Evolutionary conservation across 1,140 invertebrate species (phyloP), one percentile per base, ranked within the genome.

Genomic region (Sminthurides bifidus): DNA sequence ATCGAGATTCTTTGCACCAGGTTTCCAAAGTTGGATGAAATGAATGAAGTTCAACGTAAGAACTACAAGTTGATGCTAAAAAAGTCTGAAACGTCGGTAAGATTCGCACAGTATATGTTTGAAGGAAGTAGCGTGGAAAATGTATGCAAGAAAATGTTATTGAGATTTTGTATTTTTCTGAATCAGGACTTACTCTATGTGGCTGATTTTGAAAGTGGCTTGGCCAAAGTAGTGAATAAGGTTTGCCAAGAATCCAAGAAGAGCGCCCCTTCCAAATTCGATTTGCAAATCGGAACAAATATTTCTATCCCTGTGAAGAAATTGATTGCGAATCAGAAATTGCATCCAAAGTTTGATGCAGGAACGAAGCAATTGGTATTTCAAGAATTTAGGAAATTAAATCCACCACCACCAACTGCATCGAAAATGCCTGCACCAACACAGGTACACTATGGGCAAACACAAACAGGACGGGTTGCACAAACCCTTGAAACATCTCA

Each of bases 231-330:
- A 8, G 14, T 48, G 6, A 61, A 61, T 24, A 50, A 37, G 2
- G 8, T 48, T 10, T 30, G 23, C 0, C 57, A 63, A 41, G 58
- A 54, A 21, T 0, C 51, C 1, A 17, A 8, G 29, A 44, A 48
- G 1, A 21, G 52, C 5, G 31, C 37, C 0, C 38, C 61, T 8
- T 64, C 58, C 58, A 58, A 51, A 23, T 41, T 49, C 1, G 4
- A 5, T n/a, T 24, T 64, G 8, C 55, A 64, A 49, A 55, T 64
- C 23, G 55, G 55, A 12, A 23, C 31, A 24, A 29, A 57, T 24
- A 31, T 64, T 6, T 23, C 21, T 37, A 56, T 64, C n/a, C 17
- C 45, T 37, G 52, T 6, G 2, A 24, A 0, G 45, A 43, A 0
- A 56, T 52, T 40, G 50, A 54, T 23, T 50, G 24, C 17, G 33